phyloP scores from a whole-genome alignment of 2,113 vertebrate species.

The Himantopus leucocephalus region DNA sequence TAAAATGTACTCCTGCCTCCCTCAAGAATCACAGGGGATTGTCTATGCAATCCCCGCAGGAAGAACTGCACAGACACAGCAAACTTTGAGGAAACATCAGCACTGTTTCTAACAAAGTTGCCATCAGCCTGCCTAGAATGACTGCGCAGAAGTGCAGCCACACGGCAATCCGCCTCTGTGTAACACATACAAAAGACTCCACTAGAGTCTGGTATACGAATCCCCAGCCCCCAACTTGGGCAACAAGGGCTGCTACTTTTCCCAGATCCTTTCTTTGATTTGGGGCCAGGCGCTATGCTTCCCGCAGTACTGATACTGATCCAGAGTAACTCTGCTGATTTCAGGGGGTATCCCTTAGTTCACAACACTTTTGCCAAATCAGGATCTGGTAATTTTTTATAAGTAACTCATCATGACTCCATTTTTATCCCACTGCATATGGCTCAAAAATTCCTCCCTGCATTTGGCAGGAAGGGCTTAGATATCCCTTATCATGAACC shows the following conservation, averaged over 20 bases:
- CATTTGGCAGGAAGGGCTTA: background rate
- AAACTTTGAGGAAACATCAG: background rate
- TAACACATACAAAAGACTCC: slow-evolving; percentile 58
- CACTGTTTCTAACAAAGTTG: background rate
- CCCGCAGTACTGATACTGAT: background rate
- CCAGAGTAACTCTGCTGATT: background rate
- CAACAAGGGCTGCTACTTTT: slow-evolving; percentile 16
- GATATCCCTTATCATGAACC: background rate
- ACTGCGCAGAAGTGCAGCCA: background rate
- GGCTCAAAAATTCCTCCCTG: background rate
- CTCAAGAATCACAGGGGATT: background rate
- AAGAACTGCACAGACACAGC: background rate
- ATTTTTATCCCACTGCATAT: background rate
- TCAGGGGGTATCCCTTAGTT: background rate
- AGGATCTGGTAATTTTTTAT: background rate
- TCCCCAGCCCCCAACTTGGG: slow-evolving; percentile 44
- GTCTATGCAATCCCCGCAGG: background rate
- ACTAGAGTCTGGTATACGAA: background rate
- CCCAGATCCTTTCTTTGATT: background rate
- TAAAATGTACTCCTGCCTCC: background rate
- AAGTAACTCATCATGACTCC: background rate
- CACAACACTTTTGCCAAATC: background rate
- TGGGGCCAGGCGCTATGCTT: background rate
- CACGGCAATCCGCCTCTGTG: background rate
- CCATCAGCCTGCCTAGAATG: background rate